Evolutionary conservation across 2,888 invertebrate species (phyloP).

Genomic region (Tiliacea citrago): DNA sequence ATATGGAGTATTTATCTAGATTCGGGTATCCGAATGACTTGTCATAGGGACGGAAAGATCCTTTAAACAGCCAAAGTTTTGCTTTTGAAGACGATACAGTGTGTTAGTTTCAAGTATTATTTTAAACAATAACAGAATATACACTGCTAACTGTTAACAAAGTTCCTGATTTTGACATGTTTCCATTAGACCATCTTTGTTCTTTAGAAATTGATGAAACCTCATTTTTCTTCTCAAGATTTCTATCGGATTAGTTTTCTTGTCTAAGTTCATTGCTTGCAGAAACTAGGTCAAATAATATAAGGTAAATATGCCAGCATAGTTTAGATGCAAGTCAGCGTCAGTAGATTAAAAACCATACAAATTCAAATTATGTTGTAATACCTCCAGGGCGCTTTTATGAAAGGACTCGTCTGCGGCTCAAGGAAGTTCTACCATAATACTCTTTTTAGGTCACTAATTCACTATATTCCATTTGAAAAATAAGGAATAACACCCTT

Average conservation of each 20-base stretch:
- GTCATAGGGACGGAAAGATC: neutral
- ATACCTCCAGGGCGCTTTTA: neutral
- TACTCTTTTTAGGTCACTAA: neutral
- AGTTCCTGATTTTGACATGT: constrained; percentile 19
- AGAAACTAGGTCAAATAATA: constrained; percentile 26
- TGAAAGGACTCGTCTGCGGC: neutral
- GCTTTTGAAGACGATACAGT: no score
- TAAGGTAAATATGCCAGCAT: neutral
- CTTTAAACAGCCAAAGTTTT: neutral
- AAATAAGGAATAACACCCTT: no score
- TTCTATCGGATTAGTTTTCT: neutral
- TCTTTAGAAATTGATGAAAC: constrained; percentile 21
- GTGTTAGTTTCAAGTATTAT: no score
- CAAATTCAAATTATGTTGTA: constrained; percentile 13
- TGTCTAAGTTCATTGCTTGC: neutral
- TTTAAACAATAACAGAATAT: neutral
- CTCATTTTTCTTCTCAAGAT: neutral
- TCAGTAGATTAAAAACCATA: constrained; percentile 32
- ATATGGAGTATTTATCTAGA: no score
- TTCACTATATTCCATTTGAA: no score
- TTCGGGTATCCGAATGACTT: no score
- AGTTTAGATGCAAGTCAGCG: constrained; percentile 12
- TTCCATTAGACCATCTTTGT: constrained; percentile 5
- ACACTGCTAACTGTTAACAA: neutral
- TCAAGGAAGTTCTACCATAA: neutral